Percentiles rank a stretch among this genome's conserved stretches.
Conservation (phyloP, 2,113 vertebrate species). For the Oryzias celebensis region DNA sequence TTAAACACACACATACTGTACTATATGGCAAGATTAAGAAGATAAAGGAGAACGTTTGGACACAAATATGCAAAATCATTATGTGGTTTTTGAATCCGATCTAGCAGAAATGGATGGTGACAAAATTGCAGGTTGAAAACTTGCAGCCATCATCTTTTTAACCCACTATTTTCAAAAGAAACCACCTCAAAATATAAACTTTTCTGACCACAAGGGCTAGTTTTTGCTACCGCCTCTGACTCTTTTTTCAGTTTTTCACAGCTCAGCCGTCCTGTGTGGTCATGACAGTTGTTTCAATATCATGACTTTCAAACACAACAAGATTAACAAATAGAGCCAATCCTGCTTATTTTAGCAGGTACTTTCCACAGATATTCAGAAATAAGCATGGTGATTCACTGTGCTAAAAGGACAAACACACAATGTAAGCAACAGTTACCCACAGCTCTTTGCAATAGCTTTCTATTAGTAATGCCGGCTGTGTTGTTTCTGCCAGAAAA, state of each 20-base stretch:
- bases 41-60: neutral
- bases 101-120: slow-evolving; percentile 4
- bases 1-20: slow-evolving; percentile 12
- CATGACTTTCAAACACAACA: slow-evolving; percentile 56
- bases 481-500: slow-evolving; percentile 57
- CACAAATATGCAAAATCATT: neutral
- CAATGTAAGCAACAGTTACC: slow-evolving; percentile 41
- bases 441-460: slow-evolving; percentile 40
- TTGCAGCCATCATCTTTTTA: slow-evolving; percentile 28
- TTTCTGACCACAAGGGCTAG: slow-evolving; percentile 15
- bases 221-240: slow-evolving; percentile 10
- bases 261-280: slow-evolving; percentile 63
- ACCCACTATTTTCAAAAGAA: slow-evolving; percentile 46
- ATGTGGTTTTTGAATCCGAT: slow-evolving; percentile 12
- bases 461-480: slow-evolving; percentile 38
- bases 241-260: slow-evolving; percentile 29
- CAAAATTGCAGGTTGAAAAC: slow-evolving; percentile 1
- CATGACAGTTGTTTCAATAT: slow-evolving; percentile 42
- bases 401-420: slow-evolving; percentile 64
- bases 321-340: slow-evolving; percentile 67
- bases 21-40: neutral
- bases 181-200: slow-evolving; percentile 30
- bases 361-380: slow-evolving; percentile 74
- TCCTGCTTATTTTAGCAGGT: slow-evolving; percentile 74
- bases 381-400: slow-evolving; percentile 66